Conservation (phyloP, 1,140 invertebrate species). For the Caligus rogercresseyi region DNA sequence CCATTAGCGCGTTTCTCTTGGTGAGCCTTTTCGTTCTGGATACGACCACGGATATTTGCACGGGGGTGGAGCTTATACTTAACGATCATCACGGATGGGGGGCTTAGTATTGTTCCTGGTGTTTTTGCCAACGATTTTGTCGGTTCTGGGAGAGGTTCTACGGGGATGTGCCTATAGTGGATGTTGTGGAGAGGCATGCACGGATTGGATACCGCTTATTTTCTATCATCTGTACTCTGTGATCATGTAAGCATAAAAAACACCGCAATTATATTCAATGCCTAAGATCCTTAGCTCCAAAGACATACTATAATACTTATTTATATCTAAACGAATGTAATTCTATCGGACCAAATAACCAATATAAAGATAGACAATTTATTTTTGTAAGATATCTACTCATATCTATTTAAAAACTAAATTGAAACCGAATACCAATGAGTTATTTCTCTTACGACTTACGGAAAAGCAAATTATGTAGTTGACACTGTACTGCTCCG, state of each 20-base stretch:
- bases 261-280: no score
- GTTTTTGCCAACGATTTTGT: not conserved
- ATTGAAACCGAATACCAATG: no score
- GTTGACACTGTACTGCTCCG: no score
- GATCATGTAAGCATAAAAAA: not conserved
- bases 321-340: no score
- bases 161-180: constrained; percentile 12
- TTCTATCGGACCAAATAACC: no score
- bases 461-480: no score
- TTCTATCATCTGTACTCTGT: constrained; percentile 15
- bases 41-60: constrained; percentile 12
- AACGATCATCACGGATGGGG: constrained; percentile 14
- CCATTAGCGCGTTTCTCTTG: constrained; percentile 5
- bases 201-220: constrained; percentile 14
- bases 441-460: no score
- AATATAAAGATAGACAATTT: no score
- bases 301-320: no score
- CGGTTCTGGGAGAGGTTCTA: constrained; percentile 3
- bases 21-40: constrained; percentile 13
- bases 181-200: constrained; percentile 10
- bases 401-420: no score
- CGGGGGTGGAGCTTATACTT: constrained; percentile 18
- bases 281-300: no score
- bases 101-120: not conserved
- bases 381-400: no score